Evolutionary conservation across 2,888 invertebrate genomes (phyloP), one percentile per base, ranked within the genome.

Genomic region (Orchestes rusci): DNA sequence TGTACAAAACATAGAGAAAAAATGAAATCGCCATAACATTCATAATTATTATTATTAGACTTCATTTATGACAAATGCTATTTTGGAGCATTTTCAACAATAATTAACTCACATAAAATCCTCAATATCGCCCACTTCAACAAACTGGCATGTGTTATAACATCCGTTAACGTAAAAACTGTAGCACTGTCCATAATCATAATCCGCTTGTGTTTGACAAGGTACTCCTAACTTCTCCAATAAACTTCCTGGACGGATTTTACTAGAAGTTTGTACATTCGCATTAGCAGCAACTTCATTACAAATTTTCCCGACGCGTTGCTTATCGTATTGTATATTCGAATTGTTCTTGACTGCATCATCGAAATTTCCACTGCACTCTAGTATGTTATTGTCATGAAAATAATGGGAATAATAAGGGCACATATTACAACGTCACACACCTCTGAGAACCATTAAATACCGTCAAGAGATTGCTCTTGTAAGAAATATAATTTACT

Each of bases 31-130:
- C n/a, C n/a, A n/a, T n/a, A n/a, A n/a, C n/a, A n/a, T n/a, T n/a
- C n/a, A n/a, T n/a, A n/a, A n/a, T n/a, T n/a, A n/a, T n/a, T n/a
- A n/a, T n/a, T n/a, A n/a, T n/a, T n/a, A n/a, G n/a, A n/a, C n/a
- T n/a, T n/a, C n/a, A n/a, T n/a, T n/a, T n/a, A n/a, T n/a, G n/a
- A n/a, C n/a, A n/a, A n/a, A n/a, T n/a, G n/a, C n/a, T n/a, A n/a
- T n/a, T n/a, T n/a, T n/a, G n/a, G n/a, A n/a, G n/a, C n/a, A n/a
- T n/a, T n/a, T n/a, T n/a, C n/a, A n/a, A n/a, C n/a, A n/a, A n/a
- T n/a, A n/a, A n/a, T n/a, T n/a, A 53, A 79, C 83, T 82, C 69
- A 83, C 83, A 83, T 81, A 66, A 83, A 82, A 68, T 83, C 83
- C 65, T 83, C 83, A 56, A 83, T 76, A 65, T 83, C 83, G 39